Evolutionary conservation across 2,113 vertebrate genomes (phyloP), one percentile per base, ranked within the genome.

Genomic region (Okapia johnstoni): DNA sequence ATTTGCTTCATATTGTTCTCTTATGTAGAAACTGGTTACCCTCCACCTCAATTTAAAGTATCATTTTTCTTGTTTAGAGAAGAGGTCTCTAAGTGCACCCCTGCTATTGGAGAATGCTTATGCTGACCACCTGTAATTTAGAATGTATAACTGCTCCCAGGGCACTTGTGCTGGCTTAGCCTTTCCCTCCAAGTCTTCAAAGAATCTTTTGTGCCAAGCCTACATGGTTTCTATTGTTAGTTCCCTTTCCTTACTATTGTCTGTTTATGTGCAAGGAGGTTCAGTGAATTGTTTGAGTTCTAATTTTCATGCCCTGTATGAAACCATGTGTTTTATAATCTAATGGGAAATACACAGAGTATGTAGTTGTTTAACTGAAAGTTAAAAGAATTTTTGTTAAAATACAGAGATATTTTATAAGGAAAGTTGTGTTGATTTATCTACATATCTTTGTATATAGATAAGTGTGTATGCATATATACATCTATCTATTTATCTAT

Each of bases 1-100:
- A 95, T 96, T 88, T 63, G 17, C 33, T 26, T 55, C 8, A 3
- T 86, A n/a, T 97, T 87, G 23, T 46, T 46, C 16, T 66, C 26
- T 85, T 43, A 60, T 28, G 6, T 52, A 84, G 84, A 84, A 90
- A 90, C 79, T 61, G 30, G 54, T 95, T 61, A 40, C 28, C 12
- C 21, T 80, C 76, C 63, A 14, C 11, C 85, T 33, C 66, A 87
- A 91, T 94, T 96, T 92, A 81, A 97, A 93, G 80, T 70, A 50
- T 3, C 52, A 55, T 92, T 96, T 98, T 97, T 97, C 84, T 93
- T 90, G 16, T 95, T 93, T 96, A 87, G 40, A 88, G 70, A 70
- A 36, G 50, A 60, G 55, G 19, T 28, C 91, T 94, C 55, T 88
- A 30, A 87, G 58, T 54, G 26, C 66, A n/a, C 2, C 26, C 5